These are phyloP conservation scores for Maniola jurtina DNA, from an alignment of 1,140 invertebrate genomes.

Conservation along the genomic window DNA sequence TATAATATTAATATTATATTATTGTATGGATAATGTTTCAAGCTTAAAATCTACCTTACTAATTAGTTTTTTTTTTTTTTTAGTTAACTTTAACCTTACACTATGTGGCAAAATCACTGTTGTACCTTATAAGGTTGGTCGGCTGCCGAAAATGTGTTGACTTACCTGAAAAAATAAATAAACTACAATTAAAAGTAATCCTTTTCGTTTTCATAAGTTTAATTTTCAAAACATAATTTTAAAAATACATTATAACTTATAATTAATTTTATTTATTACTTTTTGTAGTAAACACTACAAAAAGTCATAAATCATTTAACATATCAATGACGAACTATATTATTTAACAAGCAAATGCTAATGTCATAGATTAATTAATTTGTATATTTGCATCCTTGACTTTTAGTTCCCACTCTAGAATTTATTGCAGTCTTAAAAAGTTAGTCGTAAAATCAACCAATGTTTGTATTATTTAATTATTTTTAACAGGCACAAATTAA, in stretches of 20 bases:
- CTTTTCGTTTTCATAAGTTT: conserved; percentile 12
- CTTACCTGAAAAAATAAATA: conserved; percentile 59
- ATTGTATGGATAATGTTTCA: too few relatives aligned
- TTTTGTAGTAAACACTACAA: too few relatives aligned
- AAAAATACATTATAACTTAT: too few relatives aligned
- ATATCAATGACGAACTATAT: background rate
- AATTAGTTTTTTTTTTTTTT: too few relatives aligned
- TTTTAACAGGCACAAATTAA: conserved; percentile 19
- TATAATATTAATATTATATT: too few relatives aligned
- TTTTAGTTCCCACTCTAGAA: conserved; percentile 12
- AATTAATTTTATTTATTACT: too few relatives aligned
- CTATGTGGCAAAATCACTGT: too few relatives aligned
- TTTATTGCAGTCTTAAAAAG: conserved; percentile 20
- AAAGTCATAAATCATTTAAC: background rate
- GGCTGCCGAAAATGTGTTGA: background rate
- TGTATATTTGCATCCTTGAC: conserved; percentile 18
- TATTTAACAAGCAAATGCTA: background rate
- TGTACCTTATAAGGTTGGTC: too few relatives aligned
- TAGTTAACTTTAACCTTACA: too few relatives aligned
- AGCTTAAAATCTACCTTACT: too few relatives aligned
- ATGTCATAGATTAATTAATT: conserved; percentile 15
- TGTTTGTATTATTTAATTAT: conserved; percentile 2
- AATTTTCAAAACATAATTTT: too few relatives aligned
- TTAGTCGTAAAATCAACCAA: conserved; percentile 20
- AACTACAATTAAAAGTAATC: conserved; percentile 55